Evolutionary conservation across 1,140 invertebrate species (phyloP).

Genomic region (Chionoecetes opilio): DNA sequence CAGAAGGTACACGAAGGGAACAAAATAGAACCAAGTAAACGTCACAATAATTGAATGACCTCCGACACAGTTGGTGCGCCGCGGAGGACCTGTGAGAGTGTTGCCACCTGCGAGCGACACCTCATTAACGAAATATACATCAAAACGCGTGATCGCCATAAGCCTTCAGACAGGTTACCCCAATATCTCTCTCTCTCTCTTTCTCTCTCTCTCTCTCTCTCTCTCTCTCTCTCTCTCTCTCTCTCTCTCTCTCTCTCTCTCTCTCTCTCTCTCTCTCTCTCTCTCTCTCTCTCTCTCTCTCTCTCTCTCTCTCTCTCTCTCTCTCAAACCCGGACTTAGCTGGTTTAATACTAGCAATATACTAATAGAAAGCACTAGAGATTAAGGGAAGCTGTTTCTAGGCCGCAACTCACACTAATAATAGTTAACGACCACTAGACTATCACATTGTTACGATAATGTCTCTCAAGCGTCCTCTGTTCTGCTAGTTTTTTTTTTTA

Average conservation of each 20-base stretch:
- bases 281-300: not conserved
- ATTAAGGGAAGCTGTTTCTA: no score
- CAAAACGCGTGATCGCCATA: not conserved
- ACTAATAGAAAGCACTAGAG: no score
- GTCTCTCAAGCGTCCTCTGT: no score
- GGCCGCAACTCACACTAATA: no score
- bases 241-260: not conserved
- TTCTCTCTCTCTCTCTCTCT: constrained; percentile 30
- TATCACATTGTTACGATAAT: no score
- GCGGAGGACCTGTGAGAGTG: not conserved
- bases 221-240: constrained; percentile 51
- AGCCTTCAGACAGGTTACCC: not conserved
- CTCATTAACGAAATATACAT: not conserved
- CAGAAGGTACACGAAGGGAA: not conserved
- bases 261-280: not conserved
- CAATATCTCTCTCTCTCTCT: constrained; percentile 49
- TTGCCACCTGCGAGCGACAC: not conserved
- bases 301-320: not conserved
- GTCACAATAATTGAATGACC: not conserved
- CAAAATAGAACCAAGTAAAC: not conserved
- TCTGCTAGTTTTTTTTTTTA: not conserved
- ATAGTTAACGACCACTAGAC: no score
- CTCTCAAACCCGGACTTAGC: not conserved
- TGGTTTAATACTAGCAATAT: no score
- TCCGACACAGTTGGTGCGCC: not conserved